Evolutionary conservation across 2,113 vertebrate genomes (phyloP).

Genomic region (Microcebus lehilahytsara): DNA sequence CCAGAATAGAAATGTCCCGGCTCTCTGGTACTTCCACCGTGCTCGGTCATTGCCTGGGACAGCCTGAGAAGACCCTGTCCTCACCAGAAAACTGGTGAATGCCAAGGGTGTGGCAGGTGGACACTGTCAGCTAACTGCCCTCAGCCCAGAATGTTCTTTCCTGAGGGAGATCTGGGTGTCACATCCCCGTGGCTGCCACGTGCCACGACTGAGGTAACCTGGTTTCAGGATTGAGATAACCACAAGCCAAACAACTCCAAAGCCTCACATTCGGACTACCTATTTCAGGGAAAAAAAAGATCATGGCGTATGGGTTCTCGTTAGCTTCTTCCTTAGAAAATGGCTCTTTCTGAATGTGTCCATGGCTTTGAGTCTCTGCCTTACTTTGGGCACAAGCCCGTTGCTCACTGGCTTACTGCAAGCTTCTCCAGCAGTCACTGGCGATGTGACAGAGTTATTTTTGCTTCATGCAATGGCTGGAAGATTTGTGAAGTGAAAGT

Average conservation of each 20-base stretch:
- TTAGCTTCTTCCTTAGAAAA: background rate
- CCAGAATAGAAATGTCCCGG: background rate
- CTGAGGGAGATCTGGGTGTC: background rate
- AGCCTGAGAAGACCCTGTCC: fast-evolving
- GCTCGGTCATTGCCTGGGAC: background rate
- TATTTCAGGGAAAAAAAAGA: background rate
- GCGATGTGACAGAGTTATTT: background rate
- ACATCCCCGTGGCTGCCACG: background rate
- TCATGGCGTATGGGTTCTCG: background rate
- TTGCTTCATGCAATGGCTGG: background rate
- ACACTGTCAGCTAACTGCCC: background rate
- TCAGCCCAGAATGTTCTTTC: background rate
- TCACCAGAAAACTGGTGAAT: too few relatives aligned
- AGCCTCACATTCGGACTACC: background rate
- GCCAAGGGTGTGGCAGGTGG: background rate
- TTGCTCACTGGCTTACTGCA: background rate
- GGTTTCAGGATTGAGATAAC: background rate
- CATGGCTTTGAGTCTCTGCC: background rate
- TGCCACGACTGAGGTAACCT: background rate
- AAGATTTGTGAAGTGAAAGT: background rate
- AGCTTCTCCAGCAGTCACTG: background rate
- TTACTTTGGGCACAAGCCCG: background rate
- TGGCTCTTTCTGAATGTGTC: background rate
- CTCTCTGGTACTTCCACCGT: fast-evolving
- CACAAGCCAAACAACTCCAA: background rate